phyloP scores from a whole-genome alignment of 2,888 invertebrate genomes.

The Tubiluchus corallicola region DNA sequence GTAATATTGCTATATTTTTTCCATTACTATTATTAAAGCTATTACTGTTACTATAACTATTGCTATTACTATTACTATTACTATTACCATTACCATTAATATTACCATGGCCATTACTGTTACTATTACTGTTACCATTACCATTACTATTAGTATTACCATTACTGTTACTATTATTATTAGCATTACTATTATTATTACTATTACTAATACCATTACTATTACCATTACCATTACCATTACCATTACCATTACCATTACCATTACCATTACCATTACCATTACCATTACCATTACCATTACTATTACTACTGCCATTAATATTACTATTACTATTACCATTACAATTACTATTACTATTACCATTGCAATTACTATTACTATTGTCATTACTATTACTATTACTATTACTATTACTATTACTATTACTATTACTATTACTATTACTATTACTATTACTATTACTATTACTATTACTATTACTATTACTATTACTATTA shows the following conservation, averaged over 20 bases:
- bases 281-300: no score
- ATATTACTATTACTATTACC: conserved; percentile 1
- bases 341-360: background rate
- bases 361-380: background rate
- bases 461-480: conserved; percentile 3
- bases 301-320: conserved; percentile 3
- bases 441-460: conserved; percentile 1
- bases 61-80: conserved; percentile 3
- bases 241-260: no score
- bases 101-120: conserved; percentile 1
- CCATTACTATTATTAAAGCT: background rate
- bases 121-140: conserved; percentile 3
- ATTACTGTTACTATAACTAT: conserved; percentile 1
- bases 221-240: no score
- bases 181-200: no score
- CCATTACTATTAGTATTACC: conserved; percentile 3
- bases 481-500: no score
- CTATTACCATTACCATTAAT: conserved; percentile 3
- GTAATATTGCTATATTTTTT: background rate
- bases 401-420: conserved; percentile 3
- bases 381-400: conserved; percentile 1
- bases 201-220: conserved; percentile 1
- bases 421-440: conserved; percentile 3
- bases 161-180: no score
- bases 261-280: no score